Evolutionary conservation across 2,888 invertebrate species (phyloP).

Genomic region (Tetranychus truncatus): DNA sequence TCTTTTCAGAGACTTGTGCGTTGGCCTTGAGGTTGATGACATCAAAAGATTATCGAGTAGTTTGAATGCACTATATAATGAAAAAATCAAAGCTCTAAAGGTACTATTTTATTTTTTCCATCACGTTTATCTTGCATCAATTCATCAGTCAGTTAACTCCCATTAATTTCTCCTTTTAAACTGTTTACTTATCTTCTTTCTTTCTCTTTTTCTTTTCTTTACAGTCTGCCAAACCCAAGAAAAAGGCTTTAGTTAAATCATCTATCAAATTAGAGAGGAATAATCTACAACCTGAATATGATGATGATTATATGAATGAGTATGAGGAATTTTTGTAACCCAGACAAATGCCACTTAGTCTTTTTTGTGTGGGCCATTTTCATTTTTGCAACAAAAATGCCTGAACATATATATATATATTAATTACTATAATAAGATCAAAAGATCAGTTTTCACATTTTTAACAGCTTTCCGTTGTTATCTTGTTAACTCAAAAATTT

Average conservation of each 20-base stretch:
- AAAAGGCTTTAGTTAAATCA: slow-evolving; percentile 19
- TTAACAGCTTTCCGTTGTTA: not conserved
- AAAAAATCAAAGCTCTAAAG: slow-evolving; percentile 71
- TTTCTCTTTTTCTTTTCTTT: slow-evolving; percentile 11
- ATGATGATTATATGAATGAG: slow-evolving; percentile 24
- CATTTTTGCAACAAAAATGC: not conserved
- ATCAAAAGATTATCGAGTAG: slow-evolving; percentile 66
- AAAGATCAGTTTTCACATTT: not conserved
- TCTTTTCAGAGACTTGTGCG: slow-evolving; percentile 36
- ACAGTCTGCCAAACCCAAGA: slow-evolving; percentile 24
- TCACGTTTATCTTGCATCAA: not conserved
- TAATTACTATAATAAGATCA: slow-evolving; percentile 9
- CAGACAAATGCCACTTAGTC: slow-evolving; percentile 3
- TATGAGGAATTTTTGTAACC: slow-evolving; percentile 27
- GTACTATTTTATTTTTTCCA: slow-evolving; percentile 20
- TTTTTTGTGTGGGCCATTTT: slow-evolving; percentile 13
- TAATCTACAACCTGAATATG: slow-evolving; percentile 19
- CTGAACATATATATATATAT: not conserved
- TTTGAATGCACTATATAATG: slow-evolving; percentile 63
- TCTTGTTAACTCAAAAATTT: not conserved
- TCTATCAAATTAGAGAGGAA: slow-evolving; percentile 21
- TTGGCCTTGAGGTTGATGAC: slow-evolving; percentile 53
- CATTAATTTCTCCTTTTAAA: not conserved
- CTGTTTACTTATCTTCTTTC: slow-evolving; percentile 3
- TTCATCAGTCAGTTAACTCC: not conserved